Evolutionary conservation across 2,888 invertebrate species (phyloP), one percentile per base, ranked within the genome.

Genomic region (Eupeodes luniger): DNA sequence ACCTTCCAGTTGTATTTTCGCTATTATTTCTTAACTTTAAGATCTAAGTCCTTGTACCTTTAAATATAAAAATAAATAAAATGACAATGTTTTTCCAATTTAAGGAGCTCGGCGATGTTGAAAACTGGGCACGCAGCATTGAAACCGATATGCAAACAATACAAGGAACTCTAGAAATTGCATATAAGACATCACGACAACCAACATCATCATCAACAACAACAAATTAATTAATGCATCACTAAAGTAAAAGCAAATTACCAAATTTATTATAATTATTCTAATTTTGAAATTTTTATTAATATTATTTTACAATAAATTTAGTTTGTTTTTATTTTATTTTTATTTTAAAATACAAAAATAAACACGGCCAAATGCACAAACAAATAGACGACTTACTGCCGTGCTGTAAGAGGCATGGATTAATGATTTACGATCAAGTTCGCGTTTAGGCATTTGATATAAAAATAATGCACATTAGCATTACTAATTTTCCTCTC

Each of bases 41-140:
- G 27, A 27, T 3, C 2, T 3, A 27, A 27, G 1, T 27, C 40
- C 9, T 40, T 40, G 2, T 40, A 40, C 40, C 6, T 40, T 40
- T 40, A 9, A 27, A 27, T 27, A 27, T 27, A 27, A 27, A 27
- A 27, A 40, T 40, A 40, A 40, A 40, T 40, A 40, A 27, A 27
- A 27, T 27, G 12, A 49, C 14, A 49, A 27, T 3, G 16, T 2
- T 53, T 53, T 69, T 6, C 12, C 1, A 70, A 57, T 89, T 83
- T 5, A 47, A 92, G 91, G 99, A 99, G 94, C 96, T 99, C 77
- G 99, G 99, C 0, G 99, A 99, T 94, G 99, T 99, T 1, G 99
- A 99, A 93, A 99, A 99, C 93, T 99, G 99, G 99, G 98, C 99
- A 0, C 96, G 97, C 90, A 98, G 98, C 90, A 99, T 99, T 91